Base-by-base conservation (phyloP, 92 coral and sea anemone genomes). In the Phenganax marumi region DNA sequence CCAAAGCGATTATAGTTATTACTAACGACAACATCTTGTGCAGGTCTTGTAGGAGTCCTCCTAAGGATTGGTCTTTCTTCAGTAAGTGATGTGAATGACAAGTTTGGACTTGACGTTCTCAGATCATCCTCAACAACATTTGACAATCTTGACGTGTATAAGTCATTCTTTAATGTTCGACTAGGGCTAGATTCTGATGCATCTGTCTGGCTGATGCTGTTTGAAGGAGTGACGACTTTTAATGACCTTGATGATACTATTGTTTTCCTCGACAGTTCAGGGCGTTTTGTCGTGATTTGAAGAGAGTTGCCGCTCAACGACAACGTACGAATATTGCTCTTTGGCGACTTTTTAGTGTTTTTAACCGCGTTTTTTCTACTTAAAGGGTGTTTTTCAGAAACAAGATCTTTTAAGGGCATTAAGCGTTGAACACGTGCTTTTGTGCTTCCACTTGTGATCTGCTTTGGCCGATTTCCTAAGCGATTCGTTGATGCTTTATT, bases 211-310 rank as follows among this genome's bases (percentile, higher is more conserved):
- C 56, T 51, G 12, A 78, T 19, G 68, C 54, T 43, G 46, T 63
- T 78, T 26, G 83, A 56, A 16, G 83, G 83, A 4, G 83, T 78
- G 1, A 78, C 83, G 23, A 78, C 53, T 48, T 78, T 78, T 49
- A 78, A 62, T 0, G 83, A 61, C n/a, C 52, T 43, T 0, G 26
- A 21, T 7, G 83, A 78, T 16, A 78, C 73, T 43, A 78, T 78
- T 7, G 83, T 52, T 68, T 78, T 61, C 13, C 83, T 8, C 8
- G 72, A 78, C 48, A 78, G 83, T 78, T 78, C 83, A 1, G 83
- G 83, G 19, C 25, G 83, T 50, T 62, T 78, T 61, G 83, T 78
- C 1, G 83, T 78, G 57, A 78, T 60, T 50, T 60, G 83, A 12
- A 78, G 83, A 3, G 73, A 61, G 10, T 46, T 58, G 22, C 73